Evolutionary conservation across 1,140 invertebrate genomes (phyloP), one percentile per base, ranked within the genome.

Genomic region (Pseudachorutes palmiensis): DNA sequence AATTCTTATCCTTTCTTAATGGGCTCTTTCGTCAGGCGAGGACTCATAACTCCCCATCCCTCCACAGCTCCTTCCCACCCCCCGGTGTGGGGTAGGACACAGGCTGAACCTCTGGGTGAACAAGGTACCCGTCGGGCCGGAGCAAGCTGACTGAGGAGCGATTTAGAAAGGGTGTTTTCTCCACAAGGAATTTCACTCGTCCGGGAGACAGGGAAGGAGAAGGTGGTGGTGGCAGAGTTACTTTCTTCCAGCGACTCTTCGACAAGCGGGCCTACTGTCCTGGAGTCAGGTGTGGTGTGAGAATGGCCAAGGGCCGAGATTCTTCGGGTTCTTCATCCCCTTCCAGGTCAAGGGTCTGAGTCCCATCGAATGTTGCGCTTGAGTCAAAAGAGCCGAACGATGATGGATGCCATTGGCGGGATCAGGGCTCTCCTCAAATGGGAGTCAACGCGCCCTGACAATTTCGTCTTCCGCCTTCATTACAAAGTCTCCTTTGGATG

Each of bases 401-500:
- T 63, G 61, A 31, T 36, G 22, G 61, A 63, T 41, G 33, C 61
- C 30, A 36, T 63, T 48, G 61, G 61, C 30, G 30, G 30, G 26
- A 41, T 63, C n/a, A 28, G 61, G 22, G 41, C 61, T 41, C 61
- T 63, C 14, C 41, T 63, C 32, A 63, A 63, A 29, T 63, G 61
- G 61, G 61, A 63, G 14, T 36, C 30, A 45, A 26, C 31, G 33
- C 30, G 33, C 14, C 26, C 61, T 31, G 91, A 94, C 80, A 93
- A 93, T 77, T 87, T 90, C 82, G 84, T 92, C 16, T 94, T 94
- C 81, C 82, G 91, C 66, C 87, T 91, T 71, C 92, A 94, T 76
- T 94, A 94, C 77, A 84, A 91, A 77, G 87, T 92, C 75, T 94
- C 92, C 0, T 87, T 90, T 32, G 88, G 92, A 41, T 87, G 93